Conservation (phyloP, 1,140 invertebrate genomes). For the Drosophila ananassae region DNA sequence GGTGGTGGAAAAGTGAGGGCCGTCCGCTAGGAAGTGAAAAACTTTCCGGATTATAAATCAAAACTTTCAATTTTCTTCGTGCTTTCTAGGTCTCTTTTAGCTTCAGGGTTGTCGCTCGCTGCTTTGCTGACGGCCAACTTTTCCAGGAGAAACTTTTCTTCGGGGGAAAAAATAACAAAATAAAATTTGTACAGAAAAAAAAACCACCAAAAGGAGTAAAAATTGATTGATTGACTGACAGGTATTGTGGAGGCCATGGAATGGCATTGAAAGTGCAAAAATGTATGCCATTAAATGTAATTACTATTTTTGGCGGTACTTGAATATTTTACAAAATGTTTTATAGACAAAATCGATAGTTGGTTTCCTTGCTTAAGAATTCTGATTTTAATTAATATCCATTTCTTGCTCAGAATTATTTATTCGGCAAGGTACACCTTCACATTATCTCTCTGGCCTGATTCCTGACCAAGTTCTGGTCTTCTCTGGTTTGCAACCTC, state of each 20-base stretch:
- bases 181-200: background rate
- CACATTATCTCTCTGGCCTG: background rate
- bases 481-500: conserved; percentile 33
- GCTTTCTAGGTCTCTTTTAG: conserved; percentile 24
- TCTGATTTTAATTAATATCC: background rate
- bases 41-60: conserved; percentile 77
- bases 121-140: conserved; percentile 68
- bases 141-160: conserved; percentile 34
- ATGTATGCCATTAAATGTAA: conserved; percentile 58
- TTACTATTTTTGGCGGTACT: conserved; percentile 30
- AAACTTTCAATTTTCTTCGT: conserved; percentile 74
- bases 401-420: background rate
- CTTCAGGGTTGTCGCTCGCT: conserved; percentile 43
- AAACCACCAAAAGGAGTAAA: conserved; percentile 45
- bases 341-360: background rate
- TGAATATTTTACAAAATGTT: conserved; percentile 18
- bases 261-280: conserved; percentile 52
- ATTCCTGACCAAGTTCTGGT: conserved; percentile 23
- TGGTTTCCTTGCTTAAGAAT: background rate
- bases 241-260: conserved; percentile 13
- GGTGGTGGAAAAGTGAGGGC: conserved; percentile 19
- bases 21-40: conserved; percentile 53
- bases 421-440: background rate
- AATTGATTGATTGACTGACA: conserved; percentile 76
- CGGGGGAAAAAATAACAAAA: background rate